Evolutionary conservation across 2,797 vertebrate species (phyloP).

Genomic region (Syngnathus acus): DNA sequence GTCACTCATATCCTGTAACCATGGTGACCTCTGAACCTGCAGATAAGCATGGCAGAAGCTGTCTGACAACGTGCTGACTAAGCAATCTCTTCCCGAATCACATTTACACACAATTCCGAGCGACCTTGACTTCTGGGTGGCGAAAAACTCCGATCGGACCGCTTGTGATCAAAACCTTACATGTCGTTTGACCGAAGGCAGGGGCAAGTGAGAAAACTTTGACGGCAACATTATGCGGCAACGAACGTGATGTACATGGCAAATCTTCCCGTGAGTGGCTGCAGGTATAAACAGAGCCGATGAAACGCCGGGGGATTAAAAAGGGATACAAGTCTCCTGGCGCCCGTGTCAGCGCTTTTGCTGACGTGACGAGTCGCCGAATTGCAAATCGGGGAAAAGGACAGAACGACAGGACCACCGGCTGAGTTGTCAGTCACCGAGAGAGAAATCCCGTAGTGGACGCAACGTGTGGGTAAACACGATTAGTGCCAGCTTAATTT

Average conservation of each 20-base stretch:
- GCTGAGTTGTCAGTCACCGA: slow-evolving; percentile 19
- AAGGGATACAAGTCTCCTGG: background rate
- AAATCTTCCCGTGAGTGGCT: background rate
- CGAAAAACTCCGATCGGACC: background rate
- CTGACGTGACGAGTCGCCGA: slow-evolving; percentile 18
- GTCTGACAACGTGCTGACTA: slow-evolving; percentile 2
- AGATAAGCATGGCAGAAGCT: background rate
- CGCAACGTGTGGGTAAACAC: slow-evolving; percentile 1
- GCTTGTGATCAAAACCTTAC: background rate
- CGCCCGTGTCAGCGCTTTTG: slow-evolving; percentile 25
- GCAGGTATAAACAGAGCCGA: background rate
- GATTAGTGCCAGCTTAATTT: background rate
- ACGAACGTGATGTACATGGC: background rate
- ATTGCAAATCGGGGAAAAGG: slow-evolving; percentile 2
- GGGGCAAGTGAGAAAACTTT: background rate
- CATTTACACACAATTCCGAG: background rate
- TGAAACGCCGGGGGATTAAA: background rate
- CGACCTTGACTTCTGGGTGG: background rate
- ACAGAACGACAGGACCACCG: slow-evolving; percentile 5
- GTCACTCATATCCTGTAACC: background rate
- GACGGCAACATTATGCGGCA: background rate
- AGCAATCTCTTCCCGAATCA: background rate
- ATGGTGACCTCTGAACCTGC: background rate
- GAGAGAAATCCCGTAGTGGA: slow-evolving; percentile 12
- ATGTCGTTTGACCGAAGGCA: background rate